Evolutionary conservation across 30 jellyfish, hydroid and myxozoan species (phyloP).

Genomic region (Aurelia sp.): DNA sequence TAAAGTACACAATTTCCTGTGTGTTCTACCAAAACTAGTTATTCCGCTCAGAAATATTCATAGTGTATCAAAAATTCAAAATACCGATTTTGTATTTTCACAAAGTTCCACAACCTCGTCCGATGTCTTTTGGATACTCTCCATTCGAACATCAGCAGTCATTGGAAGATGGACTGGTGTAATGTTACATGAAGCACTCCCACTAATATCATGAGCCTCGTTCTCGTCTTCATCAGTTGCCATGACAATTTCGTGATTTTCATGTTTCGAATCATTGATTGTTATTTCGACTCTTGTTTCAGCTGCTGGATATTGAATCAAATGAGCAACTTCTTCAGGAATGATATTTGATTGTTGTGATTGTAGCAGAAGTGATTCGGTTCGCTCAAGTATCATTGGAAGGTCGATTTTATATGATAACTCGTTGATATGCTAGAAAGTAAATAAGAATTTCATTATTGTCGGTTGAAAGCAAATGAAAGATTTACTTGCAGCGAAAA

Average conservation of each 20-base stretch:
- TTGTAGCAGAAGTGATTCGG: slow-evolving; percentile 73
- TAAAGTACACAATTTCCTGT: too few species aligned
- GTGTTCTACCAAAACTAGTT: too few species aligned
- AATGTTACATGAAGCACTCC: too few species aligned
- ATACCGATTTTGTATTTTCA: too few species aligned
- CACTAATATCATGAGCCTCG: too few species aligned
- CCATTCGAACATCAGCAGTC: background rate
- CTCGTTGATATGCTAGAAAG: slow-evolving; percentile 70
- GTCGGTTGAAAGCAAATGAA: too few species aligned
- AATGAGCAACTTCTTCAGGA: slow-evolving; percentile 55
- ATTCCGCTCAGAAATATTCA: too few species aligned
- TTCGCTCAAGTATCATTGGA: slow-evolving; percentile 60
- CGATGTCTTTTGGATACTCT: background rate
- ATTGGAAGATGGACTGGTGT: too few species aligned
- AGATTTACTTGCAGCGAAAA: too few species aligned
- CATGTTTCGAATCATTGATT: background rate
- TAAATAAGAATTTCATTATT: background rate
- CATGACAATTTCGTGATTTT: background rate
- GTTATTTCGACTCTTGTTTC: slow-evolving; percentile 1
- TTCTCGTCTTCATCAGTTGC: background rate
- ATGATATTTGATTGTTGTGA: slow-evolving; percentile 52
- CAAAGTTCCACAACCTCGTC: background rate
- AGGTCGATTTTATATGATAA: slow-evolving; percentile 65
- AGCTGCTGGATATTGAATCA: slow-evolving; percentile 33
- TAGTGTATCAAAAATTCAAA: too few species aligned